Percentiles rank a stretch among this genome's conserved stretches.
Conservation (phyloP, 2,797 vertebrate species). For the Darevskia nairensis region DNA sequence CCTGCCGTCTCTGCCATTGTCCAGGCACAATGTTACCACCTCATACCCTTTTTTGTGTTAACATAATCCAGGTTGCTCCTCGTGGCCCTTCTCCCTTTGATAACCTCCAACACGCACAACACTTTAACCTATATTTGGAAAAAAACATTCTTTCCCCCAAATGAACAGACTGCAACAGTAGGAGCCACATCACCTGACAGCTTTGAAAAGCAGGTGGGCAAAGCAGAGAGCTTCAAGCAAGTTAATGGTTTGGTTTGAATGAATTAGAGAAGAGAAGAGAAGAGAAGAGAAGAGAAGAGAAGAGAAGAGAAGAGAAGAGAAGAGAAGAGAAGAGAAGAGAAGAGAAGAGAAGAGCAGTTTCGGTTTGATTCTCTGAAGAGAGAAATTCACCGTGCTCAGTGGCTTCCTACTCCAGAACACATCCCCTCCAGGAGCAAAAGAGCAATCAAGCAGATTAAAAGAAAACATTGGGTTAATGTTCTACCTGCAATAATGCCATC, state of each 20-base stretch:
- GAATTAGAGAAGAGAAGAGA: not conserved
- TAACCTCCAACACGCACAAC: not conserved
- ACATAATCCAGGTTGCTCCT: not conserved
- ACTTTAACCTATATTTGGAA: not conserved
- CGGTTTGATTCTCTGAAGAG: fast-evolving
- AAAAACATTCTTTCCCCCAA: not conserved
- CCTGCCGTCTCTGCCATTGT: not conserved
- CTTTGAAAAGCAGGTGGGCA: not conserved
- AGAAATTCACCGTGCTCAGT: not conserved
- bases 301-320: not conserved
- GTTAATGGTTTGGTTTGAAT: not conserved
- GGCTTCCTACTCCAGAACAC: not conserved
- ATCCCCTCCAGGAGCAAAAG: not conserved
- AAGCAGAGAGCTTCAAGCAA: conserved; percentile 1
- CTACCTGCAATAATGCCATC: conserved; percentile 97
- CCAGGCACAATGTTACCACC: not conserved
- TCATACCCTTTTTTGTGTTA: too few relatives aligned
- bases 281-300: not conserved
- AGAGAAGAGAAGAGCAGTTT: not conserved
- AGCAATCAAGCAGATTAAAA: not conserved
- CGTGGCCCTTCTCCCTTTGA: not conserved
- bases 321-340: not conserved
- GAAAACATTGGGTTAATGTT: not conserved
- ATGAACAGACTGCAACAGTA: not conserved
- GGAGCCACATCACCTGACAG: conserved; percentile 1